These are phyloP conservation scores for Scolopax mira DNA, from an alignment of 2,113 vertebrate genomes.

Conservation along the genomic window DNA sequence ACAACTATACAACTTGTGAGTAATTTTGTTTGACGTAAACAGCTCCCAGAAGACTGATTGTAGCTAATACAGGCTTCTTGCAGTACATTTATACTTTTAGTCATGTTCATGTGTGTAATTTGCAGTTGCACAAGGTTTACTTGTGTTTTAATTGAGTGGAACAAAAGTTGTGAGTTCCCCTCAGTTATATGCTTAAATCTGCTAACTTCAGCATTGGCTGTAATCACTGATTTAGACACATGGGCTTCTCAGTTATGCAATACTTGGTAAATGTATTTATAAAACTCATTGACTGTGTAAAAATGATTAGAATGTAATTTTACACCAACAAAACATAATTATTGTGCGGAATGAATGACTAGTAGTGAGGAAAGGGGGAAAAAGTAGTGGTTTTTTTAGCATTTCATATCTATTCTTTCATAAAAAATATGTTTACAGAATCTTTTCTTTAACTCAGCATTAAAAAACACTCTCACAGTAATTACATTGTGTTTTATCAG, in stretches of 20 bases:
- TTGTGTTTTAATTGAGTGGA: not conserved
- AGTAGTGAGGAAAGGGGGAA: not conserved
- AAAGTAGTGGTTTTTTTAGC: not conserved
- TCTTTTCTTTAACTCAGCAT: not conserved
- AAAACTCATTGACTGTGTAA: not conserved
- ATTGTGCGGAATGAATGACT: not conserved
- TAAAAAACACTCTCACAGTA: not conserved
- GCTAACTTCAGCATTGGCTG: not conserved
- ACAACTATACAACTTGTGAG: constrained; percentile 93
- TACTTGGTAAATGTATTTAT: not conserved
- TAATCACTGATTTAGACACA: not conserved
- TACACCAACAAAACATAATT: not conserved
- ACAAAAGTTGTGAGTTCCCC: not conserved
- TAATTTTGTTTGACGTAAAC: not conserved
- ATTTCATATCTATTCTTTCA: not conserved
- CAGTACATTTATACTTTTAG: not conserved
- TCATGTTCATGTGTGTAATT: not conserved
- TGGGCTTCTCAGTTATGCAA: not conserved
- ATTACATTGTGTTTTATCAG: not conserved
- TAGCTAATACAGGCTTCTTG: not conserved
- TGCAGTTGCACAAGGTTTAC: not conserved
- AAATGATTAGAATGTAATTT: not conserved
- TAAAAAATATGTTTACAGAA: not conserved
- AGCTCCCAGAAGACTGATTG: not conserved
- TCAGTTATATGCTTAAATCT: not conserved